Conservation (phyloP, 2,113 vertebrate genomes). For the Laticauda laticaudata region DNA sequence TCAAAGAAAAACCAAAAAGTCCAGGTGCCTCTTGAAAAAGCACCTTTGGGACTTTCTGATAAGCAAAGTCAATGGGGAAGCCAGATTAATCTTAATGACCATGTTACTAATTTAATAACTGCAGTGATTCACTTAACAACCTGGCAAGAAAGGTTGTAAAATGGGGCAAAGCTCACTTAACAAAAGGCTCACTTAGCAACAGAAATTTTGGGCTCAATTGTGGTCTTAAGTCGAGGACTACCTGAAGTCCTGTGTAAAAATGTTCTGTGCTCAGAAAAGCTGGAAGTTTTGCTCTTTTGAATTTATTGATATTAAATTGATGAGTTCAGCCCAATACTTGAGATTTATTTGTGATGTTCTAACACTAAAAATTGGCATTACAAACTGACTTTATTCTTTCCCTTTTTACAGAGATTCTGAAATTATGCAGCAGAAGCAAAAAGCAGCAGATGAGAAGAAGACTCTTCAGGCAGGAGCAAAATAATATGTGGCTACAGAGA, state of each 20-base stretch:
- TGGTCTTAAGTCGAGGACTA: too few relatives aligned
- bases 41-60: too few relatives aligned
- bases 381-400: background rate
- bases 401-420: conserved; percentile 71
- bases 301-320: background rate
- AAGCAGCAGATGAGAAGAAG: conserved; percentile 75
- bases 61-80: too few relatives aligned
- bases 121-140: too few relatives aligned
- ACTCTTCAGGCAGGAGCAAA: conserved; percentile 68
- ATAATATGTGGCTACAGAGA: conserved; percentile 48
- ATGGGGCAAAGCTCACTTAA: too few relatives aligned
- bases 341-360: background rate
- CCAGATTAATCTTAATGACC: too few relatives aligned
- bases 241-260: background rate
- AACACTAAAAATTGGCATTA: background rate
- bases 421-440: conserved; percentile 80
- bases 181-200: too few relatives aligned
- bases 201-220: too few relatives aligned
- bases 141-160: too few relatives aligned
- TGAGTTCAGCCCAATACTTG: background rate
- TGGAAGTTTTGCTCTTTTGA: background rate
- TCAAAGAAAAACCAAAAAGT: too few relatives aligned
- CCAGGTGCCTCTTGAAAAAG: too few relatives aligned
- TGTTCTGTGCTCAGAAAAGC: background rate
- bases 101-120: too few relatives aligned